Base-by-base conservation (phyloP, 2,797 vertebrate species). In the Peromyscus attwateri region DNA sequence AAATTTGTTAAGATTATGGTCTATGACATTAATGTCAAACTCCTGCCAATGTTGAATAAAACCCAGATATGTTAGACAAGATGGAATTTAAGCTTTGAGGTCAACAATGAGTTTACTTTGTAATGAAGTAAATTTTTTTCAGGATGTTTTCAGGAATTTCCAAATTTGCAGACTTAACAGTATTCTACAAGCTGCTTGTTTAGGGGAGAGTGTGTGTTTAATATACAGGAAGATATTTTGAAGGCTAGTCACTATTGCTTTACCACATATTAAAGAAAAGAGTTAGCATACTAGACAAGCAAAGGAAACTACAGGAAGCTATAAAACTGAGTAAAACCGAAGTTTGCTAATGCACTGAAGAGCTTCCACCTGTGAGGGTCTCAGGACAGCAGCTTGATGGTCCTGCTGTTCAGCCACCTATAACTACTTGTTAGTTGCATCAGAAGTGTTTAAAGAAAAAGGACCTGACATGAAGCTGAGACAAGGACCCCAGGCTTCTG, bases 361-460 rank as follows among this genome's bases (percentile, higher is more conserved):
- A 21, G 34, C 84, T 66, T 77, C 8, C 1, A 62, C 25, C 27
- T 85, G 2, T 7, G 46, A 57, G n/a, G 68, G 52, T 66, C 23
- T 75, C 4, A 16, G 37, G 8, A 73, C 12, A 85, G 12, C 3
- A 62, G 12, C 4, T 81, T 12, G 4, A 6, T 14, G 11, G 0
- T 6, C 13, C 46, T 55, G 10, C 3, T n/a, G 3, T 21, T 82
- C 0, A 1, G 2, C 29, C 8, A 40, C 27, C 73, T 25, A 49
- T 13, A 13, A 27, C 19, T 81, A 46, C 14, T 27, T 88, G 4
- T 27, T 27, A 37, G 16, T 52, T 31, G 80, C 13, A 46, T 62
- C 7, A 12, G 23, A 27, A 17, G 49, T 27, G 1, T 29, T 37
- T 85, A 13, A 62, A 89, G 8, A 27, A 79, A 73, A 23, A 64